Percentiles rank a stretch among this genome's conserved stretches.
phyloP scores from a whole-genome alignment of 2,797 vertebrate genomes.

The Pogonophryne albipinna region DNA sequence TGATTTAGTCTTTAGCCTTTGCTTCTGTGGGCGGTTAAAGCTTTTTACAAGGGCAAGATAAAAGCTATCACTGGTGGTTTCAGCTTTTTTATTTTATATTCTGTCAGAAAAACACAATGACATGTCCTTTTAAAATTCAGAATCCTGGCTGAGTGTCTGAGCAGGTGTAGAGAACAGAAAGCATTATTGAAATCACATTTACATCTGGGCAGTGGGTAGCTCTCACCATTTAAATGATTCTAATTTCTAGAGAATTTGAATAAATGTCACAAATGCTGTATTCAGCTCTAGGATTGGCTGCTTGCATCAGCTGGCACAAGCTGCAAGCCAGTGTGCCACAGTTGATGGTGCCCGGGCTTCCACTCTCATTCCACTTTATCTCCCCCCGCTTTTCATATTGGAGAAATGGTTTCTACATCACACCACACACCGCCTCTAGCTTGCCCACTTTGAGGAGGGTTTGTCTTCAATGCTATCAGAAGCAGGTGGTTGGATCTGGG shows the following conservation, averaged over 20 bases:
- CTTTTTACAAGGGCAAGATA: slow-evolving; percentile 58
- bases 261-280: slow-evolving; percentile 67
- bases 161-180: slow-evolving; percentile 61
- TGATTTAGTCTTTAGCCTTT: slow-evolving; percentile 66
- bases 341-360: slow-evolving; percentile 48
- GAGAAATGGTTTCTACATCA: slow-evolving; percentile 47
- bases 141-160: slow-evolving; percentile 41
- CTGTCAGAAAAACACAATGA: slow-evolving; percentile 39
- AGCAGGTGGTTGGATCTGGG: slow-evolving; percentile 43
- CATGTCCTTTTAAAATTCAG: slow-evolving; percentile 39
- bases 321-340: slow-evolving; percentile 54
- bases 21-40: slow-evolving; percentile 57
- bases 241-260: slow-evolving; percentile 69
- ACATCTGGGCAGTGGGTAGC: slow-evolving; percentile 68
- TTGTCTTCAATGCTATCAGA: slow-evolving; percentile 43
- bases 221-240: slow-evolving; percentile 62
- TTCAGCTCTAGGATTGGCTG: slow-evolving; percentile 63
- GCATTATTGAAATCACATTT: slow-evolving; percentile 67
- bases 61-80: slow-evolving; percentile 42
- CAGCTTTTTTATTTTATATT: slow-evolving; percentile 40
- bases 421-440: slow-evolving; percentile 24
- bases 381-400: slow-evolving; percentile 11
- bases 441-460: slow-evolving; percentile 40
- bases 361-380: slow-evolving; percentile 18
- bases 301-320: slow-evolving; percentile 67